Percentiles rank a stretch among this genome's conserved stretches.
Evolutionary conservation across 2,888 invertebrate species (phyloP).

Genomic region (Bimastos eiseni): DNA sequence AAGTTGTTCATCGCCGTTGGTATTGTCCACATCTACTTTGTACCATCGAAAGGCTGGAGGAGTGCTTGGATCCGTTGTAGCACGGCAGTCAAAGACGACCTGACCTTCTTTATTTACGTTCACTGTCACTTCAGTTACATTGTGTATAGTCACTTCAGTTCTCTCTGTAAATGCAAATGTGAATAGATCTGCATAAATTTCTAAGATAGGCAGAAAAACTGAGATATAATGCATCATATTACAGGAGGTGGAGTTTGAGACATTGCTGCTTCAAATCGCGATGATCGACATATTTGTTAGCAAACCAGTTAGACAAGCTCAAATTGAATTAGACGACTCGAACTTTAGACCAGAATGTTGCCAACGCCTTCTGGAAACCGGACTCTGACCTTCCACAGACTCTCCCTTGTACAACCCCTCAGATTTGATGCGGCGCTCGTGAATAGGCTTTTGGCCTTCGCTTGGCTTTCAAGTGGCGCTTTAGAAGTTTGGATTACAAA

Average conservation of each 20-base stretch:
- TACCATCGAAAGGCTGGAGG: neutral
- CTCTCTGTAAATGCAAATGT: neutral
- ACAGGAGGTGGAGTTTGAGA: neutral
- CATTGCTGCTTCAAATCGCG: neutral
- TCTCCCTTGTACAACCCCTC: too few relatives aligned
- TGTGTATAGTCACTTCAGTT: neutral
- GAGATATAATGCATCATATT: neutral
- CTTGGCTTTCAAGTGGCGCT: too few relatives aligned
- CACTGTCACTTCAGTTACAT: neutral
- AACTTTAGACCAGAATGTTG: too few relatives aligned
- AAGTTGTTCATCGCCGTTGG: neutral
- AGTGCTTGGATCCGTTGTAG: conserved; percentile 9
- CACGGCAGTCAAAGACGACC: neutral
- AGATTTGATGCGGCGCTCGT: too few relatives aligned
- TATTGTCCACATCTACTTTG: too few relatives aligned
- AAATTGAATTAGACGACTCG: too few relatives aligned
- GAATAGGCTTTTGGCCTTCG: too few relatives aligned
- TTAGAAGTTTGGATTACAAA: too few relatives aligned
- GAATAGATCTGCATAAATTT: neutral
- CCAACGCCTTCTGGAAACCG: too few relatives aligned
- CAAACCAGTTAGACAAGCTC: neutral
- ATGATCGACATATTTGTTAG: neutral
- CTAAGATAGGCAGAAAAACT: too few relatives aligned
- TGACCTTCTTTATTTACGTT: neutral
- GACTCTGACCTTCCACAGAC: too few relatives aligned